phyloP scores from a whole-genome alignment of 2,113 vertebrate species.

The Condylura cristata region DNA sequence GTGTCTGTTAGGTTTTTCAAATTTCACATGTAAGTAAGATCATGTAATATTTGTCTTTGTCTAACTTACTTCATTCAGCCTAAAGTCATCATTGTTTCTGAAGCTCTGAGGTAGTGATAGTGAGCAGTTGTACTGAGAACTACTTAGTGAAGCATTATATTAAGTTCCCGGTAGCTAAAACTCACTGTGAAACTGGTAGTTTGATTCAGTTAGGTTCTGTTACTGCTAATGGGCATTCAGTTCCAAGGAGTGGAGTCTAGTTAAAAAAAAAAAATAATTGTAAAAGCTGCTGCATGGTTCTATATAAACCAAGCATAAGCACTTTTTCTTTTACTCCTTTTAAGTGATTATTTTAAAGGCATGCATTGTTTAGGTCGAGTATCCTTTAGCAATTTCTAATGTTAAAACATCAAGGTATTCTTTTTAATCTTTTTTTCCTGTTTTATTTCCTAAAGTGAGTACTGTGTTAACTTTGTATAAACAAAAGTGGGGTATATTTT shows the following conservation, averaged over 20 bases:
- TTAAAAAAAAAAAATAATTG: slow-evolving; percentile 42
- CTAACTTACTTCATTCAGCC: background rate
- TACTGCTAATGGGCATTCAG: background rate
- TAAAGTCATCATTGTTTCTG: background rate
- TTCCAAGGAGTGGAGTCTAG: background rate
- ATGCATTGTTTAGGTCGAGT: slow-evolving; percentile 40
- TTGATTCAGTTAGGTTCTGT: background rate
- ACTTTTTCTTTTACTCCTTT: slow-evolving; percentile 41
- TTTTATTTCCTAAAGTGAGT: slow-evolving; percentile 49
- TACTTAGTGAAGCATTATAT: background rate
- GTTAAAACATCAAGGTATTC: background rate
- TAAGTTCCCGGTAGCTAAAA: background rate
- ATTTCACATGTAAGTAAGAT: background rate
- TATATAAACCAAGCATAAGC: slow-evolving; percentile 25
- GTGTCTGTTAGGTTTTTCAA: background rate
- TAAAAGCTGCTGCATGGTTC: background rate
- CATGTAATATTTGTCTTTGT: slow-evolving; percentile 4
- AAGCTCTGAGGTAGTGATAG: background rate
- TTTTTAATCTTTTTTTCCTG: slow-evolving; percentile 16
- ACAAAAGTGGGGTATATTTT: slow-evolving; percentile 47
- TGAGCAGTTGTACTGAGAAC: slow-evolving; percentile 6
- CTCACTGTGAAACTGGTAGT: background rate
- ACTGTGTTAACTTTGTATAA: slow-evolving; percentile 5
- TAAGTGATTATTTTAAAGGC: slow-evolving; percentile 70
- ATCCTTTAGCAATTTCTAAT: background rate